A percentile compares a stretch with the other conserved stretches of the same genome.
These are phyloP conservation scores for Drosophila auraria DNA, from an alignment of 1,140 invertebrate species.

Conservation along the genomic window DNA sequence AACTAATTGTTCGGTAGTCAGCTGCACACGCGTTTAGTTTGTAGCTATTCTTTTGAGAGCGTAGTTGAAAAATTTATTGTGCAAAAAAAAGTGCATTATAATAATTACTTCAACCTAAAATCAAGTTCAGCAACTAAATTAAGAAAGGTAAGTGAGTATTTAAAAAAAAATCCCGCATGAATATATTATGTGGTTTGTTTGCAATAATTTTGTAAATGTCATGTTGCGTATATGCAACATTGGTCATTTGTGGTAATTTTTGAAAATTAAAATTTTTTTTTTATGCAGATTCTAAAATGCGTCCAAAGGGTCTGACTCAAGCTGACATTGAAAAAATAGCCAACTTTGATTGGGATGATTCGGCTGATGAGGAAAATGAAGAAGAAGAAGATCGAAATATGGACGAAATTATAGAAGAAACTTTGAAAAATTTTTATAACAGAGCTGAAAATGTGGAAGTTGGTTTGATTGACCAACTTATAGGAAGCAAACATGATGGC, in stretches of 20 bases:
- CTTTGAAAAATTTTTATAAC: slow-evolving; percentile 3
- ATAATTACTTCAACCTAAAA: slow-evolving; percentile 27
- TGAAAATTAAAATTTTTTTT: background rate
- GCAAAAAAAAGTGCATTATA: slow-evolving; percentile 29
- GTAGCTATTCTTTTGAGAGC: slow-evolving; percentile 32
- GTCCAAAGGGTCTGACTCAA: no score
- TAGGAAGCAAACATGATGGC: background rate
- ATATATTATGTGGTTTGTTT: slow-evolving; percentile 31
- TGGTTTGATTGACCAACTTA: no score
- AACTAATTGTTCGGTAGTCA: no score
- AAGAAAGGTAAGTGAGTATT: no score
- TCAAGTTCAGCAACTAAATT: slow-evolving; percentile 25
- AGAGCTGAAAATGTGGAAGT: background rate
- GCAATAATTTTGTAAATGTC: slow-evolving; percentile 31
- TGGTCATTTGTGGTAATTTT: slow-evolving; percentile 25
- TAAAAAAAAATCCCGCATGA: slow-evolving; percentile 18
- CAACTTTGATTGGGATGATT: slow-evolving; percentile 32
- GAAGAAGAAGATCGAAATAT: slow-evolving; percentile 17
- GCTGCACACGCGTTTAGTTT: slow-evolving; percentile 17
- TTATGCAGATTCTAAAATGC: no score
- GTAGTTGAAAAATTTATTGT: slow-evolving; percentile 34
- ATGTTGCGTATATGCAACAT: slow-evolving; percentile 35
- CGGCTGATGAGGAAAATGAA: slow-evolving; percentile 12
- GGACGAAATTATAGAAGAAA: slow-evolving; percentile 1
- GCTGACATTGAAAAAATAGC: no score